Percentiles rank a stretch among this genome's conserved stretches.
These are phyloP conservation scores for Caenorhabditis sinica DNA, from an alignment of 2,888 invertebrate species.

Conservation along the genomic window DNA sequence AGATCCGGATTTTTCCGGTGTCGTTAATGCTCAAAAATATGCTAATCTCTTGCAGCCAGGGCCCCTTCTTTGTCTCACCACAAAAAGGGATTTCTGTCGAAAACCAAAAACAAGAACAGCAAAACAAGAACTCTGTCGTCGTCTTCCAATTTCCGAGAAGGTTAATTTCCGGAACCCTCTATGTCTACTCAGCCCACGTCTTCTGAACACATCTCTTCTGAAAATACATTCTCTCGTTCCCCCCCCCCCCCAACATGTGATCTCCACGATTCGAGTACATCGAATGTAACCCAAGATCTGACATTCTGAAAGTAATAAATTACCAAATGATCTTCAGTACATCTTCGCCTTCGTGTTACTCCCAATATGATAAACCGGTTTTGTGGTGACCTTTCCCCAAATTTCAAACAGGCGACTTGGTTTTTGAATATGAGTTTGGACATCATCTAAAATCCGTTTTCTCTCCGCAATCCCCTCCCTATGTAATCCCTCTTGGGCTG, in stretches of 20 bases:
- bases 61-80: no score
- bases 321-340: neutral
- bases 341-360: neutral
- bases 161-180: no score
- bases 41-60: no score
- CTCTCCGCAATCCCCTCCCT: constrained; percentile 3
- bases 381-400: constrained; percentile 15
- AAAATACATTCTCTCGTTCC: no score
- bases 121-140: no score
- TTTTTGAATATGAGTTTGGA: constrained; percentile 4
- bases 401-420: neutral
- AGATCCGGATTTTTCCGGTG: no score
- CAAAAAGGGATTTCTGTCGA: no score
- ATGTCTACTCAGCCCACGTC: no score
- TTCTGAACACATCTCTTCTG: no score
- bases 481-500: neutral
- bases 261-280: neutral
- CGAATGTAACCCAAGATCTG: neutral
- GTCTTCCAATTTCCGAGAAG: no score
- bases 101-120: no score
- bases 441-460: constrained; percentile 1
- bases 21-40: no score
- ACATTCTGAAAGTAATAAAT: constrained; percentile 17
- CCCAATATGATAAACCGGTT: constrained; percentile 35
- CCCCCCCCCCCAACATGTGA: neutral